Evolutionary conservation across 2,113 vertebrate genomes (phyloP).

Genomic region (Stigmatopora nigra): DNA sequence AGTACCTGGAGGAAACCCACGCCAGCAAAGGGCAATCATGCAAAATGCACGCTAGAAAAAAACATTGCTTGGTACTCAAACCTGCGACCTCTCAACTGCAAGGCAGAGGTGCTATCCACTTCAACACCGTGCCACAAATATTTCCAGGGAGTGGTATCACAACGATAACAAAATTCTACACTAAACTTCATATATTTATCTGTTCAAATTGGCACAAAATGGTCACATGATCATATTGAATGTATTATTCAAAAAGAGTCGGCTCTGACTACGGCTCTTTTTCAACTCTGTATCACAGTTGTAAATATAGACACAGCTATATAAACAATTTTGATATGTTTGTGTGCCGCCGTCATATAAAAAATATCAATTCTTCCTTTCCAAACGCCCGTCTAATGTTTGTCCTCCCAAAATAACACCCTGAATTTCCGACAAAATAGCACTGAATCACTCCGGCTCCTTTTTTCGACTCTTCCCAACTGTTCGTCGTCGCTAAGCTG

Average conservation of each 20-base stretch:
- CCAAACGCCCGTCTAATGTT: neutral
- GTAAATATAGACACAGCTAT: neutral
- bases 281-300: neutral
- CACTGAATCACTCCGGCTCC: neutral
- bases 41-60: too few species aligned
- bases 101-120: too few species aligned
- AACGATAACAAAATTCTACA: too few species aligned
- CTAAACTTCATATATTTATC: too few species aligned
- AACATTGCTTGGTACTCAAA: too few species aligned
- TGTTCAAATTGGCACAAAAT: too few species aligned
- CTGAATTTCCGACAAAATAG: slow-evolving; percentile 2
- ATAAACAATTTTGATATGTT: neutral
- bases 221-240: neutral
- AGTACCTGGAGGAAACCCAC: too few species aligned
- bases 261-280: neutral
- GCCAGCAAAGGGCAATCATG: too few species aligned
- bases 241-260: neutral
- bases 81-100: too few species aligned
- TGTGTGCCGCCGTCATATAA: neutral
- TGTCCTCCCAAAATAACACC: neutral
- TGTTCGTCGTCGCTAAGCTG: slow-evolving; percentile 61
- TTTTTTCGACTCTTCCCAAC: slow-evolving; percentile 41
- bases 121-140: too few species aligned
- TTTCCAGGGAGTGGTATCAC: too few species aligned
- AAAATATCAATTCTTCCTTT: neutral